Evolutionary conservation across 2,888 invertebrate genomes (phyloP), one percentile per base, ranked within the genome.

Genomic region (Sinotaia quadrata): DNA sequence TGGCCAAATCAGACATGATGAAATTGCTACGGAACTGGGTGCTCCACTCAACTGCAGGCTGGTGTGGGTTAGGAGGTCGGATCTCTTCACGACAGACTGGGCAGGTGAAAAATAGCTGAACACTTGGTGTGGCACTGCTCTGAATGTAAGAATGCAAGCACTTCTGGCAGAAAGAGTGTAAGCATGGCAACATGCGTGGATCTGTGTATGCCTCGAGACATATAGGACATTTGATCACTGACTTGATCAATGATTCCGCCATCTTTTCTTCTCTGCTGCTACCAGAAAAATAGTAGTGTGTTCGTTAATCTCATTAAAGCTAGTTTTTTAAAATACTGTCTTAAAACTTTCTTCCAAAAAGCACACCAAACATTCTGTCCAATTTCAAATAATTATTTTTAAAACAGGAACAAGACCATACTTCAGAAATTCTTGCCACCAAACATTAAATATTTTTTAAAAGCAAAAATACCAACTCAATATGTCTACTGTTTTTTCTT

Each of bases 1-100:
- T 65, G 65, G 65, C 65, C 37, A 67, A 52, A 27, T 67, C 67
- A n/a, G 47, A 57, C 67, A 67, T 67, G 60, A 59, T 58, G 44
- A 67, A 67, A 24, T 67, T 67, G 51, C 59, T 67, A 31, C 60
- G 58, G 33, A 67, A 67, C 59, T 67, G 67, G 4, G 51, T 52
- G 58, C 58, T 60, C 67, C 67, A 67, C 33, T 67, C 59, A 41
- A 10, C 31, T 24, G 44, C 15, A 7, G 52, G 59, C 7, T 59
- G 51, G 12, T 52, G 49, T 10, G 67, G 59, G 54, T 60, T 34
- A 33, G 67, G 67, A 2, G 60, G 67, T 21, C 36, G 58, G 41
- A 67, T 59, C 52, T 59, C 59, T 34, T 67, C 67, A 18, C 67
- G 58, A 34, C 67, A 67, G 2, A 59, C 58, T 2, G 67, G 67